Evolutionary conservation across 2,888 invertebrate genomes (phyloP), one percentile per base, ranked within the genome.

Genomic region (Dolomedes plantarius): DNA sequence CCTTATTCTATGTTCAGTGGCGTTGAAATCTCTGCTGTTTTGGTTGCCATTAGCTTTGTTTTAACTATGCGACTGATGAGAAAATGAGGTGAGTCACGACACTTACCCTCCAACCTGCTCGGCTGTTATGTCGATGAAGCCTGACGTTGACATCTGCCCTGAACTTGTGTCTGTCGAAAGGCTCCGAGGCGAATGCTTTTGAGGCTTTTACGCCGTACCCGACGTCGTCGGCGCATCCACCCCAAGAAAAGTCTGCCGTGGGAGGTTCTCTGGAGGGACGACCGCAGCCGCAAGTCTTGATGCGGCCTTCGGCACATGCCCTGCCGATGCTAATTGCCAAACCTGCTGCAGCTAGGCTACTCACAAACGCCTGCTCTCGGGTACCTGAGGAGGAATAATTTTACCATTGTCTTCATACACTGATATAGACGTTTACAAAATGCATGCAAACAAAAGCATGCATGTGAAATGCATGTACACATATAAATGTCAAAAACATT

Each of bases 211-310:
- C 93, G 0, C 95, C 95, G 93, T 95, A 95, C 89, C 94, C 93
- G 78, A 94, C 93, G 91, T 96, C 95, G 90, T 96, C 96, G 0
- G 95, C 95, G 91, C 96, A 96, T 36, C 96, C 96, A 67, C 96
- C 96, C 96, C 96, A 96, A 91, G 96, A 95, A 92, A 95, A 96
- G 88, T 94, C 93, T 0, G 94, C 94, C 75, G 93, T 93, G 11
- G 94, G 94, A 0, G 94, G 93, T 28, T 94, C 94, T 16, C 27
- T 39, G 0, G 95, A 95, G 27, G 94, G 94, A 5, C 93, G 93
- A 0, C 95, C 95, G 91, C 96, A 96, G 67, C 95, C 94, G 92
- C 96, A 96, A 73, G 95, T 94, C 16, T 94, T 93, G 69, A 96
- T 92, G 68, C 94, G 93, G 1, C 96, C 96, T 75, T 94, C 93